Conservation (phyloP, 1,140 invertebrate genomes). For the Drosophila pruinosa region DNA sequence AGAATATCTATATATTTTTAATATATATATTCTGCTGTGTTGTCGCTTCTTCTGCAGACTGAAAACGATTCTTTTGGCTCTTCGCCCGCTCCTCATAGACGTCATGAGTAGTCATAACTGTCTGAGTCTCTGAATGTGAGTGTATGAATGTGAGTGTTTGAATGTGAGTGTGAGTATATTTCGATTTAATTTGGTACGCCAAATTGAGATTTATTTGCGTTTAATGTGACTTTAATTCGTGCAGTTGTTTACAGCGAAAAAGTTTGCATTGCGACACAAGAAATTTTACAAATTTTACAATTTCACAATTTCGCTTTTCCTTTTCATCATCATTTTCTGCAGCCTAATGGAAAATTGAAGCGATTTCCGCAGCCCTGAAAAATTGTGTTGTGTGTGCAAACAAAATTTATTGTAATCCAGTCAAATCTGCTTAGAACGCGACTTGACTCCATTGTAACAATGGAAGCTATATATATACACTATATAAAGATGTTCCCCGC, state of each 20-base stretch:
- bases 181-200: neutral
- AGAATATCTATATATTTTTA: neutral
- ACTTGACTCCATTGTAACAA: slow-evolving; percentile 20
- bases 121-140: neutral
- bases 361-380: slow-evolving; percentile 23
- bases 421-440: slow-evolving; percentile 61
- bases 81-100: slow-evolving; percentile 60
- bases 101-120: slow-evolving; percentile 24
- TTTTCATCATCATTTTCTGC: slow-evolving; percentile 35
- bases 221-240: slow-evolving; percentile 45
- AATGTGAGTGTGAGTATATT: neutral
- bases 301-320: neutral
- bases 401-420: slow-evolving; percentile 62
- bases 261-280: slow-evolving; percentile 6
- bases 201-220: slow-evolving; percentile 49
- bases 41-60: slow-evolving; percentile 6
- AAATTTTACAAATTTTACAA: slow-evolving; percentile 50
- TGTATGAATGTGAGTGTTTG: neutral
- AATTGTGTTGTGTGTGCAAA: slow-evolving; percentile 13
- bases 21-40: slow-evolving; percentile 5
- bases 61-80: slow-evolving; percentile 44
- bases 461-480: neutral
- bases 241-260: slow-evolving; percentile 17
- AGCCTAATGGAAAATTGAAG: slow-evolving; percentile 59
- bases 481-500: neutral